Base-by-base conservation (phyloP, 2,888 invertebrate genomes). In the Cyclophora albipunctata region DNA sequence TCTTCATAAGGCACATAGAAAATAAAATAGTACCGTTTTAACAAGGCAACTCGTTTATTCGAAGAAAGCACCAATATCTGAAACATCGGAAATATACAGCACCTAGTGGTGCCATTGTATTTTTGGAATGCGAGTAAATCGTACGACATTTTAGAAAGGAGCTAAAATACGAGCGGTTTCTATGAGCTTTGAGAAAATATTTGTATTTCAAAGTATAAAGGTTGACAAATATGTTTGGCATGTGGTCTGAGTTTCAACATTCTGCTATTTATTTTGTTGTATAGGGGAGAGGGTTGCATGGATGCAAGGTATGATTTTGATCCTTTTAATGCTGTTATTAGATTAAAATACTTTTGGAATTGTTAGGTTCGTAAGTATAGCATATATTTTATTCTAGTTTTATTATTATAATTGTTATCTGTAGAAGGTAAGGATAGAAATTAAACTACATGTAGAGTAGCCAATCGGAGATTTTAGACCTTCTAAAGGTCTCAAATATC, bases 111-210 rank as follows among this genome's bases (percentile, higher is more conserved):
- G 59, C 62, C 59, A 53, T 62, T 60, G 57, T 54, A 57, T 58
- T 63, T 58, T 62, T 55, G 55, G 55, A 63, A 64, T 62, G 55
- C 56, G 58, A 63, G 58, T 58, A 64, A 63, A 68, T 65, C 63
- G 67, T 63, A 57, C 62, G 54, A 53, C 64, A 66, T 66, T 57
- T 50, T 52, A 45, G 49, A 52, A 53, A 52, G 54, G 48, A 45
- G 53, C 48, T 45, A 48, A 58, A 63, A 57, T 54, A 53, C 46
- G 42, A 42, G 46, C 46, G 41, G 47, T 50, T 50, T 3, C 20
- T 45, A 45, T 46, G 40, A 42, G 45, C 46, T 50, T 47, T 35
- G 44, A 51, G 52, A 52, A 47, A 54, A 54, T 54, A 54, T 52
- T 57, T 54, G 52, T 57, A 48, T 34, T 47, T 45, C 47, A 33